Conservation (phyloP, 2,113 vertebrate genomes). For the Ctenomys sociabilis region DNA sequence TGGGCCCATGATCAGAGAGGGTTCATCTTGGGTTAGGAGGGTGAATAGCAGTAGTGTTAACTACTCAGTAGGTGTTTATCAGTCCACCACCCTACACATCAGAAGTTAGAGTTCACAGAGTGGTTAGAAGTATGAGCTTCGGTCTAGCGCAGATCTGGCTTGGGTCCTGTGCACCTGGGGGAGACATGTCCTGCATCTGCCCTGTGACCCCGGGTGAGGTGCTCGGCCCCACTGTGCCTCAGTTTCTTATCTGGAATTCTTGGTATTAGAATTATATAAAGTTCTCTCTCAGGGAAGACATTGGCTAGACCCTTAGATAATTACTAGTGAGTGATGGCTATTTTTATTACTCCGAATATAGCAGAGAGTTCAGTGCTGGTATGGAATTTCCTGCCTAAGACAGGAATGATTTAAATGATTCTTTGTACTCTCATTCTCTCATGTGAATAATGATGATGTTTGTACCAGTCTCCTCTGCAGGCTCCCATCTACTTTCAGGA, state of each 20-base stretch:
- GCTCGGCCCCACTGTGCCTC: not conserved
- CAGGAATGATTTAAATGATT: not conserved
- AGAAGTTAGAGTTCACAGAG: not conserved
- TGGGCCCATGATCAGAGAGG: not conserved
- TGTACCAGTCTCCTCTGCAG: not conserved
- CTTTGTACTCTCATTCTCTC: not conserved
- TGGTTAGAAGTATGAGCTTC: not conserved
- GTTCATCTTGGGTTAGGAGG: conserved; percentile 11
- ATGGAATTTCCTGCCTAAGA: not conserved
- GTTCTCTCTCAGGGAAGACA: not conserved
- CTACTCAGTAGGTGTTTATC: not conserved
- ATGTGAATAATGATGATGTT: not conserved
- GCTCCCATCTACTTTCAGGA: not conserved
- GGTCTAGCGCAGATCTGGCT: not conserved
- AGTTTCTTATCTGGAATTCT: not conserved
- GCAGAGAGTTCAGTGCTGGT: not conserved
- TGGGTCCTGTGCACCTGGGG: not conserved
- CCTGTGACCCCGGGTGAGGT: not conserved
- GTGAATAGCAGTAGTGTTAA: not conserved
- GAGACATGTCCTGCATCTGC: not conserved
- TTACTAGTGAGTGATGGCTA: not conserved
- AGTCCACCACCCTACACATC: not conserved
- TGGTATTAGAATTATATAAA: not conserved
- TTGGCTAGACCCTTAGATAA: not conserved
- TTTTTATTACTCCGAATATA: not conserved